phyloP scores from a whole-genome alignment of 2,888 invertebrate genomes.

The Oegoconia quadripuncta region DNA sequence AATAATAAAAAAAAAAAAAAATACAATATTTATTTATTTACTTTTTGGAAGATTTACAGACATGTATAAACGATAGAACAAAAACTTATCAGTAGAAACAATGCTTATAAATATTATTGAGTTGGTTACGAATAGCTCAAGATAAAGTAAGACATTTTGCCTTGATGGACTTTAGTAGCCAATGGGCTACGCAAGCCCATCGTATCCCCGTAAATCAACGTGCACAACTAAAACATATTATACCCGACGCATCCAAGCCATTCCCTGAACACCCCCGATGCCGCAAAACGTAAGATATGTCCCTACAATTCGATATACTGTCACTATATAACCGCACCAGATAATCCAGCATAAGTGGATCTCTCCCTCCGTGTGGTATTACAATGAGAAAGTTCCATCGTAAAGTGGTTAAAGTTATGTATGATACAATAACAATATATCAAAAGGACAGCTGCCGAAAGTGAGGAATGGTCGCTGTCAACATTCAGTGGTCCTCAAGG shows the following conservation, averaged over 20 bases:
- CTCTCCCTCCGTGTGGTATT: background rate
- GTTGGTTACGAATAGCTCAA: too few species aligned
- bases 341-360: slow-evolving; percentile 8
- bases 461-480: slow-evolving; percentile 46
- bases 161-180: too few species aligned
- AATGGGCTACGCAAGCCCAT: too few species aligned
- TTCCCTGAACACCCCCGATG: slow-evolving; percentile 24
- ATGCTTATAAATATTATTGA: too few species aligned
- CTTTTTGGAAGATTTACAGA: too few species aligned
- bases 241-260: slow-evolving; percentile 17
- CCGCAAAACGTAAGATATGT: slow-evolving; percentile 34
- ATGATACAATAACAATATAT: slow-evolving; percentile 49
- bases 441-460: slow-evolving; percentile 47
- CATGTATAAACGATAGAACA: too few species aligned
- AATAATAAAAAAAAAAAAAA: too few species aligned
- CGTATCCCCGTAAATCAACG: too few species aligned
- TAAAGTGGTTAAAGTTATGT: slow-evolving; percentile 26
- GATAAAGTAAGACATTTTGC: too few species aligned
- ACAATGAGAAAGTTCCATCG: slow-evolving; percentile 15
- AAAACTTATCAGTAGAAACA: too few species aligned
- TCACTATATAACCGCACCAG: slow-evolving; percentile 20
- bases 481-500: slow-evolving; percentile 29
- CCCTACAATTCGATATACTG: slow-evolving; percentile 23
- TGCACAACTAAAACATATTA: too few species aligned
- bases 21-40: too few species aligned